phyloP scores from a whole-genome alignment of 1,140 invertebrate genomes.

The Xylocopa sonorina region DNA sequence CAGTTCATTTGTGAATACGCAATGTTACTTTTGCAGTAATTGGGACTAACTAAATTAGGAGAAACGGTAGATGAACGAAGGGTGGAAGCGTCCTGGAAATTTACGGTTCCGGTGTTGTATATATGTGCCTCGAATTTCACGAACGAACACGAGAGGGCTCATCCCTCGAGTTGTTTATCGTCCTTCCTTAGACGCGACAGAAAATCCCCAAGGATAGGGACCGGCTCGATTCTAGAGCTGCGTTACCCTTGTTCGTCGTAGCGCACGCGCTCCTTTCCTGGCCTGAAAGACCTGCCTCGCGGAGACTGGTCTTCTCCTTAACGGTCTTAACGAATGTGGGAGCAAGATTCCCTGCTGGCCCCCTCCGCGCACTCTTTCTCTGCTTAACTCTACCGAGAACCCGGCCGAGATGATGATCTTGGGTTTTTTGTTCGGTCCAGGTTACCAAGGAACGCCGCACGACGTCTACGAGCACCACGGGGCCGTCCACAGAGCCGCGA shows the following conservation, averaged over 20 bases:
- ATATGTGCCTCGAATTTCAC: too few relatives aligned
- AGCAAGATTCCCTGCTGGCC: constrained; percentile 61
- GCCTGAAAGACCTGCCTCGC: constrained; percentile 41
- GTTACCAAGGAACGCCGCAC: constrained; percentile 81
- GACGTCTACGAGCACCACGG: constrained; percentile 63
- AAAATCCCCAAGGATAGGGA: neutral
- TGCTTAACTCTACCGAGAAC: constrained; percentile 48
- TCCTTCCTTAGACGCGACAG: neutral
- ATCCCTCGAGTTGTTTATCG: too few relatives aligned
- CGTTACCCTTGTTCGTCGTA: constrained; percentile 19
- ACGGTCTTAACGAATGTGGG: constrained; percentile 72
- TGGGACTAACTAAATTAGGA: too few relatives aligned
- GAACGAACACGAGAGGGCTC: too few relatives aligned
- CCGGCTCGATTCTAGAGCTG: constrained; percentile 6
- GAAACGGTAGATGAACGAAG: too few relatives aligned
- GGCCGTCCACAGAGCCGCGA: constrained; percentile 59
- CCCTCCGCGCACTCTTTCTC: constrained; percentile 54
- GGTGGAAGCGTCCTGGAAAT: too few relatives aligned
- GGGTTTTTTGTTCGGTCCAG: constrained; percentile 76
- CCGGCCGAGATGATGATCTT: constrained; percentile 39
- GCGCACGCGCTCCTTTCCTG: constrained; percentile 50
- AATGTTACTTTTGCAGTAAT: too few relatives aligned
- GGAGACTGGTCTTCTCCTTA: constrained; percentile 76
- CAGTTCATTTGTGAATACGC: too few relatives aligned
- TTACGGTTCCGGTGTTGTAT: too few relatives aligned